Base-by-base conservation (phyloP, 1,140 invertebrate genomes). In the Paralvinella palmiformis region DNA sequence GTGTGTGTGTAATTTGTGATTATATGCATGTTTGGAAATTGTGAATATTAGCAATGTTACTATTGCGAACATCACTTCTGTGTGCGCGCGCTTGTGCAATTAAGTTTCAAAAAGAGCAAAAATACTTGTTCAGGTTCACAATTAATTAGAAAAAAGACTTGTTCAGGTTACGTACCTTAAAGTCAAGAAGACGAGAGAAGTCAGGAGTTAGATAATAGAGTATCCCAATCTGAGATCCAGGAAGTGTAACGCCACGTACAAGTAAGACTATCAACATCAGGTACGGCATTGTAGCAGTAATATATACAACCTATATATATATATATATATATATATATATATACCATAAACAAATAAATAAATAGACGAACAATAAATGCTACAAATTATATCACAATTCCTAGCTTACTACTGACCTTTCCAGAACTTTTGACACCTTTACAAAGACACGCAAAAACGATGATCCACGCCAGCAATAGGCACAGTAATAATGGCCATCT, bases 121-220 rank as follows among this genome's bases (percentile, higher is more conserved):
- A n/a, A n/a, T n/a, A n/a, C n/a, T n/a, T n/a, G n/a, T n/a, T n/a
- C n/a, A n/a, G n/a, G n/a, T n/a, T n/a, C n/a, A n/a, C n/a, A n/a
- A n/a, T n/a, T n/a, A n/a, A n/a, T n/a, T n/a, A n/a, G n/a, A n/a
- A n/a, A n/a, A n/a, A n/a, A n/a, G n/a, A n/a, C n/a, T n/a, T n/a
- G n/a, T n/a, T n/a, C n/a, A n/a, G n/a, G n/a, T n/a, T n/a, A n/a
- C 17, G 5, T 75, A 83, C 82, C 89, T 88, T 88, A 0, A 88
- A 86, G 66, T 93, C 89, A 66, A 85, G 82, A 0, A 98, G 83
- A 80, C 92, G 92, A 52, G 90, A 87, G 86, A 93, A 95, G 76
- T 96, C 86, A 0, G 95, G 95, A 7, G 88, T 94, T n/a, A 98
- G 84, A 77, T 97, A 98, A 78, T 94, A 98, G 45, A 86, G 84